Evolutionary conservation across 2,888 invertebrate species (phyloP).

Genomic region (Calliopum simillimum): DNA sequence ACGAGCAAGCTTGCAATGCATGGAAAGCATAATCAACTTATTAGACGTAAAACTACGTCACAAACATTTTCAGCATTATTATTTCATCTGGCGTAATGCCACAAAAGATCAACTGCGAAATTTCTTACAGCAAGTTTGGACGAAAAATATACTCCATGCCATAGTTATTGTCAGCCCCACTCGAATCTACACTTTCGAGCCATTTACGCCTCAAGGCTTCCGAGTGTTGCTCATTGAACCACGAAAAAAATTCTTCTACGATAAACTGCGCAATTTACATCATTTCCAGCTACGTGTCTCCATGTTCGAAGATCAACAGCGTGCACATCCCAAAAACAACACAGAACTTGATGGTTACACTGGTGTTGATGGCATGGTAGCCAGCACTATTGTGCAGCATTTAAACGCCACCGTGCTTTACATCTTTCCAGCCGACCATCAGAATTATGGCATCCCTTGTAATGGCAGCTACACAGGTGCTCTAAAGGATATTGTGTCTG

Average conservation of each 20-base stretch:
- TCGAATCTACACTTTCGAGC: slow-evolving; percentile 55
- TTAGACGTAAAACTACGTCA: slow-evolving; percentile 52
- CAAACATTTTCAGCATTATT: slow-evolving; percentile 57
- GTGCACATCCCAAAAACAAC: slow-evolving; percentile 50
- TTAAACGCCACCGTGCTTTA: slow-evolving; percentile 58
- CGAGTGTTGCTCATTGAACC: slow-evolving; percentile 36
- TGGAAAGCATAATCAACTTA: slow-evolving; percentile 47
- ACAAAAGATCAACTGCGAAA: slow-evolving; percentile 41
- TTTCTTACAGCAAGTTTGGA: slow-evolving; percentile 54
- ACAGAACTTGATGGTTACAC: slow-evolving; percentile 44
- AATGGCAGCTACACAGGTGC: slow-evolving; percentile 56
- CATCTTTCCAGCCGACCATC: slow-evolving; percentile 52
- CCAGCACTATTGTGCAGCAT: slow-evolving; percentile 47
- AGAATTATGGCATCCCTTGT: slow-evolving; percentile 53
- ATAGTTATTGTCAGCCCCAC: slow-evolving; percentile 43
- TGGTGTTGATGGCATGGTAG: slow-evolving; percentile 52
- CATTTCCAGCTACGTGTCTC: slow-evolving; percentile 53
- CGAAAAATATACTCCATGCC: slow-evolving; percentile 52
- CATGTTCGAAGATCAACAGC: slow-evolving; percentile 55
- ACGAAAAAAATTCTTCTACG: slow-evolving; percentile 44
- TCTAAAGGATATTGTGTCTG: slow-evolving; percentile 50
- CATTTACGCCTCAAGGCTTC: slow-evolving; percentile 53
- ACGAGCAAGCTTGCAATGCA: slow-evolving; percentile 40
- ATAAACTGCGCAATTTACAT: slow-evolving; percentile 55
- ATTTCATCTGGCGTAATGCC: slow-evolving; percentile 55